Evolutionary conservation across 2,113 vertebrate species (phyloP), one percentile per base, ranked within the genome.

Genomic region (Entosphenus tridentatus): DNA sequence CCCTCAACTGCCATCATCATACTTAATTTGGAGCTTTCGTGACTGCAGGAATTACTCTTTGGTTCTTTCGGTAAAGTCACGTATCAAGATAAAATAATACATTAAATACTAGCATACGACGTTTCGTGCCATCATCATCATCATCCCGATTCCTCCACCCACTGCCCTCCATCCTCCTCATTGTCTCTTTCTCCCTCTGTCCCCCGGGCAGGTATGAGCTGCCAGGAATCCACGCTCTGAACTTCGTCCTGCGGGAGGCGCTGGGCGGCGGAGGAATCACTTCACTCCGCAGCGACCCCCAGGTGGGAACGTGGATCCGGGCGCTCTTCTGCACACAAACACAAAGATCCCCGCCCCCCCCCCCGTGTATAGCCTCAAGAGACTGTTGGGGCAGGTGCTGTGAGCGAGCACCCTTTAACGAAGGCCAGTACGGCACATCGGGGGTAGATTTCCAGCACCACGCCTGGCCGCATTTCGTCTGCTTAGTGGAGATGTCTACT

Each of bases 261-360:
- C 81, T 89, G 65, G 85, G 86, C 57, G 85, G 85, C 68, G 82
- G 87, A 76, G 84, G 87, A 21, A 73, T 82, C 72, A 82, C 83
- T 17, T 89, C 86, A 17, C 76, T 87, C 65, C 83, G 86, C 77
- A 89, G 82, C 73, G 86, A 89, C 76, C 85, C 85, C 72, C 84
- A 88, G 82, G 84, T 83, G 62, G n/a, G 62, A 16, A 16, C 21
- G 62, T 65, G n/a, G 10, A 2, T 65, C 21, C 21, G n/a, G 10
- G 62, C n/a, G n/a, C 10, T 65, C 62, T 65, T n/a, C 62, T 11
- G n/a, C n/a, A 65, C 11, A 16, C n/a, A 21, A 16, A 21, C 21
- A 21, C 62, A 65, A 10, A 62, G 13, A 62, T 39, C 58, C 13
- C 12, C n/a, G n/a, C 12, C 58, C 58, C 17, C 58, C 3, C 13